Base-by-base conservation (phyloP, 2,797 vertebrate genomes). In the Margarornis squamiger region DNA sequence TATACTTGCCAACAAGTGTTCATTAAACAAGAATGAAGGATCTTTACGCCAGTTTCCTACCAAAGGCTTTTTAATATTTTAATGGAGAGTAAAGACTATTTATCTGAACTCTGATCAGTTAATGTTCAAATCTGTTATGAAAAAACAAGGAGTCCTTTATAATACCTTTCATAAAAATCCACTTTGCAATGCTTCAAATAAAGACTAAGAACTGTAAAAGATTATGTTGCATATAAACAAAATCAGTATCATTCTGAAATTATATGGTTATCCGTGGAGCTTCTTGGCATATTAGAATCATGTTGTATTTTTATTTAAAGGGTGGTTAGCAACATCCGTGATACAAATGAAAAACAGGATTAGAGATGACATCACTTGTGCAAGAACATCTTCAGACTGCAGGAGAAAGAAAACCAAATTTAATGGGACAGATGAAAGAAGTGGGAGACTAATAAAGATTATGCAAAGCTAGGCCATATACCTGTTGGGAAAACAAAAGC, bases 31-130 rank as follows among this genome's bases (percentile, higher is more conserved):
- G 98, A 98, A 98, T 98, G 98, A 98, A 98, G 97, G 95, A 98
- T 98, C 97, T 98, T 97, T 97, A 98, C 14, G 95, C 98, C 96
- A 97, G 97, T 97, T 98, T 97, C 96, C 97, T 97, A 98, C 97
- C 98, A 98, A 97, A 98, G 98, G 97, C 98, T 98, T 98, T 98
- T 98, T 97, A 98, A 98, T 98, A 98, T 98, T 98, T 98, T 98
- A 98, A 98, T 98, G 98, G 98, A 98, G 98, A 98, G 97, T 98
- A 98, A 98, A 98, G 98, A 98, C 98, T 98, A 98, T 98, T 98
- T 98, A 98, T 98, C 98, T 98, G 97, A 98, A 98, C 97, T 98
- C 97, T 98, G 98, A 98, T 98, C 98, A 98, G 98, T 98, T 98
- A 98, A 98, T 88, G 97, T 97, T 98, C 98, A 97, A 98, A 98